These are phyloP conservation scores for Acanthurus lineatus DNA, from an alignment of 2,797 vertebrate genomes.

Conservation along the genomic window DNA sequence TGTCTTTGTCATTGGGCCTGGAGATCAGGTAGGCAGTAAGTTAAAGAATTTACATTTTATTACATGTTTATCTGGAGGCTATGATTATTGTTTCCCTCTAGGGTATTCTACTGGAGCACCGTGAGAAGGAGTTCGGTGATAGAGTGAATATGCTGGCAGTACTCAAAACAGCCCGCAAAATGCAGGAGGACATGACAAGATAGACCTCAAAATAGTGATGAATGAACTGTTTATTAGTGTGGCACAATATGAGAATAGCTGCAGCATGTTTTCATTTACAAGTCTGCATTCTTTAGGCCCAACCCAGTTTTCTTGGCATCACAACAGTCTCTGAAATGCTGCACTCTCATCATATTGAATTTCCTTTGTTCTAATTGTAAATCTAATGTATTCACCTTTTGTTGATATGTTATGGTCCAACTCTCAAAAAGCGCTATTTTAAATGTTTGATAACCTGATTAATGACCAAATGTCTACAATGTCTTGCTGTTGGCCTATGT, in stretches of 20 bases:
- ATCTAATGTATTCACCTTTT: neutral
- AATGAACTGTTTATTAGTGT: conserved; percentile 27
- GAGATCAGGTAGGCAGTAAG: conserved; percentile 85
- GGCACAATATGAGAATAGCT: conserved; percentile 19
- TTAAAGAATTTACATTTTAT: neutral
- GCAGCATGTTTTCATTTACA: conserved; percentile 10
- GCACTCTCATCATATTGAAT: neutral
- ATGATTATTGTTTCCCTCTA: conserved; percentile 57
- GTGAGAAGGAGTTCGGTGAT: conserved; percentile 96
- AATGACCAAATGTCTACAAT: conserved; percentile 12
- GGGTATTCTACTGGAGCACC: conserved; percentile 94
- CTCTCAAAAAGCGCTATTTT: too few relatives aligned
- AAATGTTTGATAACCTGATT: conserved; percentile 27
- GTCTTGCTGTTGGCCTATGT: conserved; percentile 10
- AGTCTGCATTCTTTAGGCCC: conserved; percentile 4
- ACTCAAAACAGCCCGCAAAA: conserved; percentile 87
- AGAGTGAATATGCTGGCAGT: conserved; percentile 88
- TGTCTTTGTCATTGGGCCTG: conserved; percentile 90
- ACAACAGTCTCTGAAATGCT: neutral
- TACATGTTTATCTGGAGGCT: neutral
- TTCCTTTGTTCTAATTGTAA: neutral
- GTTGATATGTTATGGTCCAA: neutral
- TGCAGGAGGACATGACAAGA: conserved; percentile 54
- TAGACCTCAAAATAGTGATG: conserved; percentile 43
- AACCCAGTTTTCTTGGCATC: neutral